Base-by-base conservation (phyloP, 2,888 invertebrate species). In the Elmis aenea region DNA sequence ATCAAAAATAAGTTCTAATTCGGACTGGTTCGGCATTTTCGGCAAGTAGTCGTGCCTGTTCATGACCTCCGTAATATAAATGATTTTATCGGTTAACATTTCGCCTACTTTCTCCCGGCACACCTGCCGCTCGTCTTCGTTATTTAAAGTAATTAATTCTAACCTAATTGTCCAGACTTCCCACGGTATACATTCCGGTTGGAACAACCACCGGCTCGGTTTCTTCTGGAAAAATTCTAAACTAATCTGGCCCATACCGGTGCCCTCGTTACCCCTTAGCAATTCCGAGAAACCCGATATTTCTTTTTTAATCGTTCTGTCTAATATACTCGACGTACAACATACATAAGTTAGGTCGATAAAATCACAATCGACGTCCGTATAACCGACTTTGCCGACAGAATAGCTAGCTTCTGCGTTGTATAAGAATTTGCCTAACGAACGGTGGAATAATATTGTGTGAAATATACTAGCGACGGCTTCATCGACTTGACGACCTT, bases 261-360 rank as follows among this genome's bases (percentile, higher is more conserved):
- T 69, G 14, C 80, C 77, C 50, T 85, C 85, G 29, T 76, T 82
- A 8, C 81, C 81, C 13, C 89, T 76, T 26, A 90, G 66, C 28
- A 83, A 76, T 57, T 86, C 83, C 9, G 87, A 87, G 63, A 90
- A 89, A 37, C 77, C 74, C 11, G 82, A 82, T 42, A 89, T 85
- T 62, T 83, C 86, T 42, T 75, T 79, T 63, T 79, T 86, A 52
- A 85, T 75, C 49, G 73, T 81, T 54, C 77, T 79, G 45, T 82
- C 82, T 25, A 91, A 73, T 32, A 73, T 73, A n/a, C 81, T 77
- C 16, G 93, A 94, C 47, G 89, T 85, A 70, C 92, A 92, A 66
- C 93, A 87, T 13, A 93, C 96, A 70, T 97, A 97, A 4, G 96
- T 96, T 65, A 96, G 85, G 70, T 97, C 96, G 57, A 99, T 87